Conservation (phyloP, 2,113 vertebrate genomes). For the Istiophorus platypterus region DNA sequence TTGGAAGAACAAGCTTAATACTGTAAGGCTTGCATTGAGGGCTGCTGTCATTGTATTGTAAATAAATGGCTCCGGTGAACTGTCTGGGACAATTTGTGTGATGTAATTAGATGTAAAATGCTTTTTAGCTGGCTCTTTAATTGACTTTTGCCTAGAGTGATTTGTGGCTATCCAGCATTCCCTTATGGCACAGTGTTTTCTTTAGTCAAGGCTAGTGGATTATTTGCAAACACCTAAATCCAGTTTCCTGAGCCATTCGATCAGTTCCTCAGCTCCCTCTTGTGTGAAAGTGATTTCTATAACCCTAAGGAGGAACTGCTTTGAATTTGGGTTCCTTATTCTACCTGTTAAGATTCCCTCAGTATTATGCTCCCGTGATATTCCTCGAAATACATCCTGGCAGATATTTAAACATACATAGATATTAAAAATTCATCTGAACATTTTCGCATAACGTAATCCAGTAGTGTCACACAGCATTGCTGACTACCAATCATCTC, state of each 20-base stretch:
- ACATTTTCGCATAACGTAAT: slow-evolving; percentile 72
- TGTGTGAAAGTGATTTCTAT: slow-evolving; percentile 39
- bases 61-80: slow-evolving; percentile 64
- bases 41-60: slow-evolving; percentile 60
- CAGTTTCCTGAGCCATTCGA: slow-evolving; percentile 62
- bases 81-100: slow-evolving; percentile 75
- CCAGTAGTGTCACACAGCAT: slow-evolving; percentile 62
- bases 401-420: slow-evolving; percentile 67
- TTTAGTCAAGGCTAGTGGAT: slow-evolving; percentile 73
- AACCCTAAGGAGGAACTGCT: slow-evolving; percentile 35
- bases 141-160: slow-evolving; percentile 78
- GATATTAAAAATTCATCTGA: slow-evolving; percentile 68
- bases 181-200: slow-evolving; percentile 57
- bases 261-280: slow-evolving; percentile 42
- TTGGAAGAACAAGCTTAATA: slow-evolving; percentile 37
- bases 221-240: slow-evolving; percentile 78
- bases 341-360: slow-evolving; percentile 43
- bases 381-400: slow-evolving; percentile 60
- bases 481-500: slow-evolving; percentile 78
- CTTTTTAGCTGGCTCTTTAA: slow-evolving; percentile 80
- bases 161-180: slow-evolving; percentile 69
- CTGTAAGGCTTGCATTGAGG: slow-evolving; percentile 44
- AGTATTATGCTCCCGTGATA: slow-evolving; percentile 37
- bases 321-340: slow-evolving; percentile 58
- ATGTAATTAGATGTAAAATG: slow-evolving; percentile 82